phyloP scores from a whole-genome alignment of 2,113 vertebrate genomes.

The Columba janthina region DNA sequence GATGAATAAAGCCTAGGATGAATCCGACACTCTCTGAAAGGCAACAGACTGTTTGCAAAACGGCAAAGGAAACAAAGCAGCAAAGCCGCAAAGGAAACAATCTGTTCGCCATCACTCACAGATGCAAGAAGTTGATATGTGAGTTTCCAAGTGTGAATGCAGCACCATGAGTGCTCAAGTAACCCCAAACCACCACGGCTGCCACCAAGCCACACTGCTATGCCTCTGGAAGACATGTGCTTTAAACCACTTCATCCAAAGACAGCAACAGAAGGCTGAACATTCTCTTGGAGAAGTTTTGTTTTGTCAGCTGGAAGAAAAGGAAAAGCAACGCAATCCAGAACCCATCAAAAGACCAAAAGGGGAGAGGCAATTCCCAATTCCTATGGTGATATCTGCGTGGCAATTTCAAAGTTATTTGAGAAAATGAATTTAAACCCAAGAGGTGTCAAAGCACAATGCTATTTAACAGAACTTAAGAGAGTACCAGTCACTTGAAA shows the following conservation, averaged over 20 bases:
- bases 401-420: background rate
- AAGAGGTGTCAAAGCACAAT: background rate
- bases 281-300: background rate
- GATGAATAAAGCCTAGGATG: background rate
- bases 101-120: background rate
- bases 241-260: background rate
- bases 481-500: background rate
- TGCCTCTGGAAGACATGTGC: background rate
- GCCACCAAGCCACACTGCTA: background rate
- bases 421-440: background rate
- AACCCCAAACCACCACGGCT: background rate
- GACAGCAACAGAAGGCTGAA: background rate
- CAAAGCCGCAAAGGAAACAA: background rate
- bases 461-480: background rate
- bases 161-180: background rate
- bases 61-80: background rate
- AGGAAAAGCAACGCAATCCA: background rate
- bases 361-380: fast-evolving
- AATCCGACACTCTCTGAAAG: background rate
- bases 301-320: background rate
- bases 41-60: background rate
- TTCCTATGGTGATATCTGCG: background rate
- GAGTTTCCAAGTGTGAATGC: background rate
- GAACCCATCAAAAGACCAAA: background rate
- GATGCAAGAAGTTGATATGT: background rate